Evolutionary conservation across 2,888 invertebrate species (phyloP), one percentile per base, ranked within the genome.

Genomic region (Sarcophaga rosellei): DNA sequence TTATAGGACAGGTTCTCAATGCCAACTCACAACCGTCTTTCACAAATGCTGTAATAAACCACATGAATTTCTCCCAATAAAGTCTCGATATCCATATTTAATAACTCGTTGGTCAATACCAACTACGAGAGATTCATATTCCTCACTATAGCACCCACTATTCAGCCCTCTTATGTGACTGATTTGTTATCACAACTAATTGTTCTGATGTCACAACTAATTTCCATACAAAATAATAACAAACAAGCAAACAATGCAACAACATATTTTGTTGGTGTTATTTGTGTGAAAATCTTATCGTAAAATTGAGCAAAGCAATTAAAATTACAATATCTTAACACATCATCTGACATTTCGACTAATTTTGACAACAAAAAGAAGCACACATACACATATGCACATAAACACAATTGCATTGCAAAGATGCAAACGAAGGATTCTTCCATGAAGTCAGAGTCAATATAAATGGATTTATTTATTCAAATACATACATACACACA

Each of bases 301-400:
- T 86, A 62, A 81, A 78, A 84, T 86, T 47, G 69, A 81, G 78
- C 35, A 77, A 70, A 75, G 44, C 88, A 89, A 87, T 89, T 88
- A 87, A 87, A 81, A 66, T 78, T 78, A 89, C 88, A 88, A 82
- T 86, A 88, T 89, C 88, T 80, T 83, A 85, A 75, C 85, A 88
- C 85, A 88, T 87, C 87, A 88, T 87, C 88, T 62, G 77, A 81
- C 85, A 85, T 81, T 81, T 35, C 74, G 75, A 89, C 84, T 87
- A 89, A 87, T 88, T 78, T 84, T 78, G 21, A 15, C 66, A 63
- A 66, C 61, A 85, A 47, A 57, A 68, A 17, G 59, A 72, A 74
- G 23, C 8, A n/a, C 17, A 61, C 61, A 20, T 21, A 47, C 72
- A 82, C 78, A 85, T 57, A 73, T 57, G 1, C 8, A 17, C 11